Percentiles rank a stretch among this genome's conserved stretches.
phyloP scores from a whole-genome alignment of 2,797 vertebrate genomes.

The Morus bassanus region DNA sequence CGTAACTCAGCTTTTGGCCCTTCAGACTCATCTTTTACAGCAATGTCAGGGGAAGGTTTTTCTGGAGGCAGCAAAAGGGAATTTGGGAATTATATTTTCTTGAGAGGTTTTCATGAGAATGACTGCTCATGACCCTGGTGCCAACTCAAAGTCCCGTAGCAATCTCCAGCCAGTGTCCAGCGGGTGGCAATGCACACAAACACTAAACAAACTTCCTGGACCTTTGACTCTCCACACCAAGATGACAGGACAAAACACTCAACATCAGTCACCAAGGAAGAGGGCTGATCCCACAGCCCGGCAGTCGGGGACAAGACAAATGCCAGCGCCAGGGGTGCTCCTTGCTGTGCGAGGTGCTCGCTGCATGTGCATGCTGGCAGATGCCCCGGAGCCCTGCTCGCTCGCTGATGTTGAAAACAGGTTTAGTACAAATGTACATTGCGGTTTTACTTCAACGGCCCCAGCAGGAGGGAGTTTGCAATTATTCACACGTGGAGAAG shows the following conservation, averaged over 20 bases:
- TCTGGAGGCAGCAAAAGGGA: background rate
- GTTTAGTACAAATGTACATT: background rate
- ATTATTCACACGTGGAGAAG: background rate
- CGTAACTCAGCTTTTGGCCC: background rate
- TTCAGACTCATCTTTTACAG: background rate
- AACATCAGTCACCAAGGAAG: background rate
- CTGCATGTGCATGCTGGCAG: fast-evolving
- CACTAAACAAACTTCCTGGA: background rate
- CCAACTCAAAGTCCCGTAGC: too few species aligned
- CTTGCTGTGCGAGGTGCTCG: fast-evolving
- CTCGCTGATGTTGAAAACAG: background rate
- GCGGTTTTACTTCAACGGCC: background rate
- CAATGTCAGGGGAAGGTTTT: background rate
- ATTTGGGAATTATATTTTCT: background rate
- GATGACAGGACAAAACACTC: background rate
- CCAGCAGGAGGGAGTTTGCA: background rate
- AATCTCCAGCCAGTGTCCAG: background rate
- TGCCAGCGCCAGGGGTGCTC: fast-evolving
- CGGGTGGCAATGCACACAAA: background rate
- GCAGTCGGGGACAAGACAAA: background rate
- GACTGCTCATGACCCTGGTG: background rate
- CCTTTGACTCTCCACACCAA: fast-evolving
- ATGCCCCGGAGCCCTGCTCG: background rate
- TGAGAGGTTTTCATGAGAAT: background rate
- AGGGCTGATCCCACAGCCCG: background rate